Evolutionary conservation across 2,113 vertebrate species (phyloP), one percentile per base, ranked within the genome.

Genomic region (Galbula dea): DNA sequence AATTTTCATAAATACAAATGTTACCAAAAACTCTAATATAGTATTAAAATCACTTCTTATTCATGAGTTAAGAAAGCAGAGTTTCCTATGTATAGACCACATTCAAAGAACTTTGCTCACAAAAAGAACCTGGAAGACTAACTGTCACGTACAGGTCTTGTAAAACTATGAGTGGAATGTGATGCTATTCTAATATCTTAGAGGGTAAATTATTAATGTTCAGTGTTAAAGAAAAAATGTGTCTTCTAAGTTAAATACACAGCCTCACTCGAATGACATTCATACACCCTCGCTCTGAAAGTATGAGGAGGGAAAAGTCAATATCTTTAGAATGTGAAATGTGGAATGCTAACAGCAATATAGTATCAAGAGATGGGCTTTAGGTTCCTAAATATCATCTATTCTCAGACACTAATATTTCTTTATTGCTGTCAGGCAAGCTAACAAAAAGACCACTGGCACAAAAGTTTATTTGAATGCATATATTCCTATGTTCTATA

Each of bases 171-270:
- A 91, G 83, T 79, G 54, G 89, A 93, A 94, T 86, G 93, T 91
- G 86, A 94, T 94, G 74, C 21, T 82, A 69, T 95, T 96, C 83
- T 95, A 91, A 94, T 96, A 96, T 90, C 61, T 91, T 94, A 74
- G 57, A 91, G 51, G 41, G 89, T 97, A 94, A 97, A 97, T 97
- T 95, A 97, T 97, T 96, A 95, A 97, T 97, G 94, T 75, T 94
- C 90, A 78, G 45, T 3, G 5, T 82, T 94, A 90, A 75, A 96
- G 74, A 93, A 92, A 90, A 94, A 86, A 90, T 45, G 37, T 69
- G 41, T 88, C 85, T 95, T 83, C 85, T 85, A 81, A 87, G 93
- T 96, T 97, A 97, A 97, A 95, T 94, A 97, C 77, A 96, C 92
- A 95, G 57, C n/a, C 83, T 91, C 2, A 10, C 12, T 87, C 0